These are phyloP conservation scores for Urocolius indicus DNA, from an alignment of 2,113 vertebrate genomes.

Conservation along the genomic window DNA sequence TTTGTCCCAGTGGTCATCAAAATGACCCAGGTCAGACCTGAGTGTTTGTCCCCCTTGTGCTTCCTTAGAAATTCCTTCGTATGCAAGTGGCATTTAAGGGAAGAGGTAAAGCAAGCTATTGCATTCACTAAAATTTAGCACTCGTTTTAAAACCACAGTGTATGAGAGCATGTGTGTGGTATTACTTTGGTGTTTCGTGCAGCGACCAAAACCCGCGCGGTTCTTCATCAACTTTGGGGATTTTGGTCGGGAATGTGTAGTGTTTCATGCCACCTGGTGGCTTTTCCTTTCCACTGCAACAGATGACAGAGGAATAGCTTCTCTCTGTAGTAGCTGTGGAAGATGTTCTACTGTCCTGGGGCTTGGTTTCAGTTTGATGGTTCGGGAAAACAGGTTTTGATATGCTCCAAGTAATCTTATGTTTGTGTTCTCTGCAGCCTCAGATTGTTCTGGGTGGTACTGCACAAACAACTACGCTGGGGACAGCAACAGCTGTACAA, in stretches of 20 bases:
- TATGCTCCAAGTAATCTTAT: not conserved
- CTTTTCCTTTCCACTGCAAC: not conserved
- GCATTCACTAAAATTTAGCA: not conserved
- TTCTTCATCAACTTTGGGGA: not conserved
- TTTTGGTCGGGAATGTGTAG: not conserved
- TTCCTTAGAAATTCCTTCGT: not conserved
- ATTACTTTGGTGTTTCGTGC: not conserved
- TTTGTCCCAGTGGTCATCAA: not conserved
- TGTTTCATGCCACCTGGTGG: slow-evolving; percentile 73
- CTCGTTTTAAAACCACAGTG: not conserved
- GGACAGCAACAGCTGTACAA: slow-evolving; percentile 85
- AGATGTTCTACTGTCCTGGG: not conserved
- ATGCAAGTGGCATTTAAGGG: not conserved
- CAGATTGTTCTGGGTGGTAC: slow-evolving; percentile 88
- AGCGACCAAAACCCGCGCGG: not conserved
- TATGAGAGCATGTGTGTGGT: not conserved
- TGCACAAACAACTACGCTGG: slow-evolving; percentile 81
- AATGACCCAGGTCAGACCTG: not conserved
- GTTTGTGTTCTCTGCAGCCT: slow-evolving; percentile 76
- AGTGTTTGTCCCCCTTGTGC: not conserved
- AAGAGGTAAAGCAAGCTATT: not conserved
- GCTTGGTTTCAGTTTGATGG: not conserved
- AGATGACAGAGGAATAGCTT: not conserved
- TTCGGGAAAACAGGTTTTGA: not conserved
- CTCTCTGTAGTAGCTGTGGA: not conserved